phyloP scores from a whole-genome alignment of 2,888 invertebrate genomes.

The Drosophila gaucha region DNA sequence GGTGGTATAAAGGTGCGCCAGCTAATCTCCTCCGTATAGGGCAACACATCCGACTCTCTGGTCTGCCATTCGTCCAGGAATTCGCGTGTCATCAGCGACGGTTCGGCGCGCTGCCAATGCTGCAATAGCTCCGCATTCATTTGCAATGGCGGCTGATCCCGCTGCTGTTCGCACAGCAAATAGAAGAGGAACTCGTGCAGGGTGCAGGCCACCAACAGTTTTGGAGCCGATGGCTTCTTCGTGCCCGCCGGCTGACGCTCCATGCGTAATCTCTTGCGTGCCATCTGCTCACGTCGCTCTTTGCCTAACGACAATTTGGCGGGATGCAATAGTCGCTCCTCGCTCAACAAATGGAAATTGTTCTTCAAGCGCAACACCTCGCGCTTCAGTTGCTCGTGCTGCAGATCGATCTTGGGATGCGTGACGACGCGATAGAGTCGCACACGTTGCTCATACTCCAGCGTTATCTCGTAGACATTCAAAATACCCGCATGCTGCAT shows the following conservation, averaged over 20 bases:
- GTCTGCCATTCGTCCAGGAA: conserved; percentile 85
- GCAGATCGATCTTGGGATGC: conserved; percentile 77
- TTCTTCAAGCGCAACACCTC: conserved; percentile 80
- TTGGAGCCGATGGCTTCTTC: conserved; percentile 76
- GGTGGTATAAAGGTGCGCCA: conserved; percentile 92
- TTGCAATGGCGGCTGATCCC: conserved; percentile 69
- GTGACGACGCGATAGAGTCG: conserved; percentile 78
- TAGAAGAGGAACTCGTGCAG: conserved; percentile 90
- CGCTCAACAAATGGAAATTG: conserved; percentile 61
- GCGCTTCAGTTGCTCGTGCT: conserved; percentile 66
- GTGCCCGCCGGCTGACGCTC: conserved; percentile 16
- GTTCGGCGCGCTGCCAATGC: conserved; percentile 78
- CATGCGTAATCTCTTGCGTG: conserved; percentile 12
- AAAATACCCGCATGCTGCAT: conserved; percentile 84
- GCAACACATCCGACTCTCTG: conserved; percentile 81
- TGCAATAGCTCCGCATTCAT: conserved; percentile 67
- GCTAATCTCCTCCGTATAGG: conserved; percentile 85
- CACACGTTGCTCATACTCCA: conserved; percentile 66
- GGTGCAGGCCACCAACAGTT: conserved; percentile 88
- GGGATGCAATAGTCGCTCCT: conserved; percentile 61
- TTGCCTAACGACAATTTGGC: conserved; percentile 3
- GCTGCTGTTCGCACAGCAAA: conserved; percentile 87
- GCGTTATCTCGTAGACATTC: conserved; percentile 74
- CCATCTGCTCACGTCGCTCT: conserved; percentile 44
- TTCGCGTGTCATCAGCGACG: conserved; percentile 81